Conservation (phyloP, 1,140 invertebrate genomes). For the Camponotus pennsylvanicus region DNA sequence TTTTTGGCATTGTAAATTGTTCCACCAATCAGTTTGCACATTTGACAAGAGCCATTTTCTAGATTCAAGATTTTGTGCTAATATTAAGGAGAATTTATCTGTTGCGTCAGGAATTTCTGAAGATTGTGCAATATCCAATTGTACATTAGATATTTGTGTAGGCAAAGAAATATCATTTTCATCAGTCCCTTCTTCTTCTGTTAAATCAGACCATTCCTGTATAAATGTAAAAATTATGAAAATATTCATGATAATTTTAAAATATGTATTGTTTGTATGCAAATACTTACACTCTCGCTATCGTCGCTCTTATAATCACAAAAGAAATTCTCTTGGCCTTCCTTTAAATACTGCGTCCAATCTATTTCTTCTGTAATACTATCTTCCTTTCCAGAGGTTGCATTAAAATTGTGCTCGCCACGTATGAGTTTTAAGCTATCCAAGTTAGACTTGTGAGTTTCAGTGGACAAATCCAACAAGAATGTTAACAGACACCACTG, state of each 20-base stretch:
- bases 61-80: constrained; percentile 76
- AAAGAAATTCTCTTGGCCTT: constrained; percentile 82
- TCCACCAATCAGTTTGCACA: constrained; percentile 84
- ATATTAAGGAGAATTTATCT: constrained; percentile 67
- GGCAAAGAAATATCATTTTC: constrained; percentile 39
- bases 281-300: constrained; percentile 79
- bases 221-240: background rate
- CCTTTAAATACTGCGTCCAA: constrained; percentile 84
- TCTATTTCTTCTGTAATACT: constrained; percentile 81
- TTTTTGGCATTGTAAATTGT: constrained; percentile 78
- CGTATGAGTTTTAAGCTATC: constrained; percentile 63
- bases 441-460: constrained; percentile 80
- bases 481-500: constrained; percentile 84
- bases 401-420: constrained; percentile 70
- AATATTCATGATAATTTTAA: constrained; percentile 29
- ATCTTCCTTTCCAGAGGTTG: constrained; percentile 68
- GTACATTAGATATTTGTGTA: background rate
- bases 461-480: constrained; percentile 80
- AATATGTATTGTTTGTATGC: background rate
- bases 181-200: constrained; percentile 68
- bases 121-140: constrained; percentile 33
- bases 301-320: constrained; percentile 78
- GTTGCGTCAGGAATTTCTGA: constrained; percentile 6
- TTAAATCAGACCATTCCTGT: constrained; percentile 78
- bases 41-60: constrained; percentile 82